Evolutionary conservation across 2,888 invertebrate genomes (phyloP), one percentile per base, ranked within the genome.

Genomic region (Plebejus anna): DNA sequence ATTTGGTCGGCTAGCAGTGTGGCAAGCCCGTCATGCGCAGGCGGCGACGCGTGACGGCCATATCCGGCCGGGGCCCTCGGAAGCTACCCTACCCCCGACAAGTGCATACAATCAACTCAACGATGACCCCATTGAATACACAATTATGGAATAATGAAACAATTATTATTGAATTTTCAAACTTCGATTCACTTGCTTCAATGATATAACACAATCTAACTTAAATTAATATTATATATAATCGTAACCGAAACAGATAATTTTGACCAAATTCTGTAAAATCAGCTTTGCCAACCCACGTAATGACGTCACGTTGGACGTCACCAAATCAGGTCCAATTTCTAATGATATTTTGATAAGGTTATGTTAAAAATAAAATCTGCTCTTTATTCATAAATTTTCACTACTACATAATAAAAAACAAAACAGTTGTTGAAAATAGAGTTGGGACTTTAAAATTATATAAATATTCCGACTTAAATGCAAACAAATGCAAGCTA

Each of bases 41-140:
- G 81, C 87, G 85, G 82, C 88, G 88, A 84, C 82, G 90, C 93
- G 89, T 92, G 90, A 90, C 91, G 86, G 81, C 81, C 78, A 86
- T 90, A 88, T 92, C 92, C 92, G 90, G 87, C 83, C 81, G 78
- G 83, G 82, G 84, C 89, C 90, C 90, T 88, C 90, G 87, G 90
- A 89, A 89, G 84, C 87, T 81, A 83, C 84, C 83, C 84, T 82
- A 85, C 89, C 89, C 89, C 85, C 82, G 81, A 81, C 82, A 82
- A 82, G 81, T 80, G 81, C 78, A 79, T 77, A 76, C 70, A 76
- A 75, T 75, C 76, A 38, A 71, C 71, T 28, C 70, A 22, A 32
- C 70, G 71, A n/a, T 66, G 66, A 42, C 71, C 42, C 42, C 71
- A 71, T 42, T 71, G 71, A 71, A 71, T 70, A 70, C 71, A 71